These are phyloP conservation scores for Bradypodion pumilum DNA, from an alignment of 2,797 vertebrate species.

Conservation along the genomic window DNA sequence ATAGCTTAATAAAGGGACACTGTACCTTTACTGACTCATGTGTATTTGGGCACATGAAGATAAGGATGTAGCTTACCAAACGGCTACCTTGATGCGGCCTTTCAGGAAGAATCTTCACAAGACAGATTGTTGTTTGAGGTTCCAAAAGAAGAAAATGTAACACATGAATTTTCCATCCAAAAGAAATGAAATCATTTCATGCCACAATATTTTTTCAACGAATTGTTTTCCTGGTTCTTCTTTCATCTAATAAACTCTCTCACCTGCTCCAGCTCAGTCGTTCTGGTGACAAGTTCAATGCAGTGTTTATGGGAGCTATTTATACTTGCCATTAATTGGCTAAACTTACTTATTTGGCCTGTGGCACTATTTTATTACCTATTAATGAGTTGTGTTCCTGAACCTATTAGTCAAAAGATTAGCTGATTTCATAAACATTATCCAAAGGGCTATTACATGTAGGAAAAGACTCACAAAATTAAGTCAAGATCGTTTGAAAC, in stretches of 20 bases:
- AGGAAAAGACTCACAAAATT: slow-evolving; percentile 27
- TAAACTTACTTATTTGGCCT: slow-evolving; percentile 35
- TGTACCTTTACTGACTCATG: no score
- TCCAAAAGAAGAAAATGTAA: background rate
- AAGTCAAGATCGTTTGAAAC: background rate
- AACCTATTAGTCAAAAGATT: slow-evolving; percentile 21
- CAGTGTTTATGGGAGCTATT: slow-evolving; percentile 50
- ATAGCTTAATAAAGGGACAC: no score
- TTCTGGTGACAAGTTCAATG: slow-evolving; percentile 28
- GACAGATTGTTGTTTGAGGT: background rate
- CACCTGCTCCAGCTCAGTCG: background rate
- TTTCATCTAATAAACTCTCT: slow-evolving; percentile 5
- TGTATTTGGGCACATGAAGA: no score
- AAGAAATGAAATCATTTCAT: background rate
- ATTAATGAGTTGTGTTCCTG: slow-evolving; percentile 45
- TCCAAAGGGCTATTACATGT: slow-evolving; percentile 23
- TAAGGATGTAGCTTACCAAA: no score
- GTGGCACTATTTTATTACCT: slow-evolving; percentile 26
- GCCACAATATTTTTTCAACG: background rate
- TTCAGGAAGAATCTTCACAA: background rate
- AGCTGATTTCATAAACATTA: slow-evolving; percentile 33
- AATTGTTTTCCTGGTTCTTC: slow-evolving; percentile 25
- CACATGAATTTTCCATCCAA: background rate
- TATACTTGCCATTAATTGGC: slow-evolving; percentile 42
- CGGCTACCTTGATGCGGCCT: no score